Base-by-base conservation (phyloP, 2,888 invertebrate species). In the Cerceris rybyensis region DNA sequence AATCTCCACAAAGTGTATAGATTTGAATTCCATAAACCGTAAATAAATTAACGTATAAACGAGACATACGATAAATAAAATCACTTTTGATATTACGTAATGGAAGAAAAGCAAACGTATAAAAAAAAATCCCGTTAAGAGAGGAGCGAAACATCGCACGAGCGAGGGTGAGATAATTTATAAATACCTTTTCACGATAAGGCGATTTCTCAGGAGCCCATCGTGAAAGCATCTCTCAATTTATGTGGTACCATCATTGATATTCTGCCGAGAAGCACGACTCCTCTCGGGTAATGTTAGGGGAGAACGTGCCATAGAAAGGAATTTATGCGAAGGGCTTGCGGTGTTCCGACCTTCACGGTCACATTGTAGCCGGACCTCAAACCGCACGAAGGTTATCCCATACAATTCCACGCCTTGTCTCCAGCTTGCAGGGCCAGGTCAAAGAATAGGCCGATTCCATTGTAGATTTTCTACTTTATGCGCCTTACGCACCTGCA, bases 241-340 rank as follows among this genome's bases (percentile, higher is more conserved):
- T 80, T 74, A 78, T 78, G 79, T 70, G 67, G 70, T 70, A 70
- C 75, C 81, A 73, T 78, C 75, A 79, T 78, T 81, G 78, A 82
- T 79, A 82, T 82, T 81, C 75, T 64, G 70, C 75, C 73, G 71
- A 59, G 75, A 54, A 75, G 71, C 72, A 73, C 66, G 73, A 75
- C 61, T 70, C 67, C 63, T 80, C 67, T 63, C 63, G 74, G 65
- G 59, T 55, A 49, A 66, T 75, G 79, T 78, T 76, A 76, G 75
- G 70, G 28, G 63, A 61, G 80, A 72, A 80, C 78, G 73, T 76
- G 74, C 61, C 75, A 70, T 84, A 81, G 80, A 77, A 79, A 72
- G 82, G 81, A 81, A 83, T 84, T 84, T 81, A 78, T 82, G 82
- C 78, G 76, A 81, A 81, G 84, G 81, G 82, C 78, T 81, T 84